Base-by-base conservation (phyloP, 2,888 invertebrate genomes). In the Portevinia maculata region DNA sequence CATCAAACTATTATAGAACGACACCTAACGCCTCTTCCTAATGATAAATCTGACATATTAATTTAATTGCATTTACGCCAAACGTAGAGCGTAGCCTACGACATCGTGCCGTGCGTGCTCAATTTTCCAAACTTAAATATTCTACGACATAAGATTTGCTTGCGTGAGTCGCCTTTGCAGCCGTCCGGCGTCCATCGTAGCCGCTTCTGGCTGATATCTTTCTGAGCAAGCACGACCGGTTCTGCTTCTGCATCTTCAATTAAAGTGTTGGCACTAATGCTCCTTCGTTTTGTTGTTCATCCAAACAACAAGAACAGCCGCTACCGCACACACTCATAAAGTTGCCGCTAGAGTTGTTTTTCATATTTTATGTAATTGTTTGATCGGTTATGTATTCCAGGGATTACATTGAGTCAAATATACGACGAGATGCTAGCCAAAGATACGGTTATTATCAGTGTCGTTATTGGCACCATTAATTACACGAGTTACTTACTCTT, bases 401-500 rank as follows among this genome's bases (percentile, higher is more conserved):
- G 41, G 71, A 78, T 78, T 62, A 76, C 71, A 83, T 76, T 71
- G 83, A 83, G 71, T 76, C 83, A 76, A 76, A 71, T 76, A 55
- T 60, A 65, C 11, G 52, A 64, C 8, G 52, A 59, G 75, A 53
- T 48, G 59, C 17, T 62, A 48, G 59, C 34, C 28, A 34, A 37
- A 81, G 59, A 76, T 81, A 81, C 64, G 71, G 71, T 76, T 83
- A 83, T 83, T 83, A 83, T 83, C 65, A 34, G 50, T 55, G 71
- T 78, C 78, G 73, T 83, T 83, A 83, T 83, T 83, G 67, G 83
- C 83, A 83, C 78, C 71, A 83, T 83, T 83, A 83, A 83, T 78
- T 83, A 83, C 50, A 67, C 34, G 62, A 39, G 67, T 55, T 19
- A 75, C 44, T 60, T 46, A 55, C 62, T 46, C 37, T 11, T 28